Base-by-base conservation (phyloP, 2,888 invertebrate genomes). In the Cremastinae sp. region DNA sequence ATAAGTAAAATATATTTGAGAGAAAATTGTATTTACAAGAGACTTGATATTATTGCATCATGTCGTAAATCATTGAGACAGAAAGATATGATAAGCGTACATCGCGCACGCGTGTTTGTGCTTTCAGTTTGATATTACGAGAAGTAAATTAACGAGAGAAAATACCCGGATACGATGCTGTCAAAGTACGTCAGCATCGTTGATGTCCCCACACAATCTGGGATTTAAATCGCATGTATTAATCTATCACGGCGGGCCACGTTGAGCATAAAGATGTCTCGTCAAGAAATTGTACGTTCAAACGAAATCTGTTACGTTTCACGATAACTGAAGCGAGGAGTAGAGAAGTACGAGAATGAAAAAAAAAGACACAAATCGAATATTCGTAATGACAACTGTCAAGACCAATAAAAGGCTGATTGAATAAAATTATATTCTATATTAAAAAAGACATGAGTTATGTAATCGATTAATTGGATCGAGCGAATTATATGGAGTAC, bases 311-410 rank as follows among this genome's bases (percentile, higher is more conserved):
- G 58, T 43, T 36, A 18, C n/a, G 45, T 62, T 45, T 62, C 14
- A 8, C 12, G 18, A 43, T n/a, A 64, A 34, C 56, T 64, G 36
- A 64, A 22, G 18, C 34, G 18, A 54, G 28, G 65, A 53, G 71
- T 74, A 68, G 74, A 58, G 62, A 54, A 22, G 70, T 56, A 45
- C 41, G 49, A 71, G 49, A 65, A 69, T 36, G 5, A 28, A 28
- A 3, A 28, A 5, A 28, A 5, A 28, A 28, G 28, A 5, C 28
- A 28, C 34, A 38, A 73, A 69, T 69, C 41, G 36, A 65, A 38
- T 54, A 65, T 79, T 84, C 82, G 79, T 80, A 82, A 80, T 78
- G 82, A 81, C 79, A 79, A 79, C 66, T 82, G 79, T 80, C 80
- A 71, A 10, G 76, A 75, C 72, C 70, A 66, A 53, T 61, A 69